Conservation (phyloP, 2,888 invertebrate genomes). For the Neoaliturus tenellus region DNA sequence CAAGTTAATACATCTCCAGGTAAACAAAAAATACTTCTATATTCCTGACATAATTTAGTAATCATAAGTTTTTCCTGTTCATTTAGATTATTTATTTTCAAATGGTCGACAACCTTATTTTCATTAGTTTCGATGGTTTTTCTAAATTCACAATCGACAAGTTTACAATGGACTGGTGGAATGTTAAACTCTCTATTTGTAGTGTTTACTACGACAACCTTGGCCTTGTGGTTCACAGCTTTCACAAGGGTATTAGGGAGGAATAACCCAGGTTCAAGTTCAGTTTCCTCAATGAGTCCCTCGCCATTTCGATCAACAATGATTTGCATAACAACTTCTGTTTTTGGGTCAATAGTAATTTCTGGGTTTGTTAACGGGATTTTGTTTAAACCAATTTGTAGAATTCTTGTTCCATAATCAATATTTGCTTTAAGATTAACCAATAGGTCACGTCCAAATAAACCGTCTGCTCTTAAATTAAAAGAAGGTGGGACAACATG, state of each 20-base stretch:
- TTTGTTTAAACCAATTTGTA: neutral
- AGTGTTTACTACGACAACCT: neutral
- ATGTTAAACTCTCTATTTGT: neutral
- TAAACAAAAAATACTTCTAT: neutral
- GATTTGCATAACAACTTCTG: neutral
- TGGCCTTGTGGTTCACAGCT: neutral
- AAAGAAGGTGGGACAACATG: neutral
- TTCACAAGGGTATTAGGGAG: neutral
- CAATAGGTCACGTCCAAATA: neutral
- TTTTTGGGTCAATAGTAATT: neutral
- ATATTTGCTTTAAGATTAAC: neutral
- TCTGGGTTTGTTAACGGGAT: neutral
- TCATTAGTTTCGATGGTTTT: neutral
- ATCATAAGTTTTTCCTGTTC: neutral
- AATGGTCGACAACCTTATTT: neutral
- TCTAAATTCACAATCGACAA: neutral
- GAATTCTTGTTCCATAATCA: neutral
- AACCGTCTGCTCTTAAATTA: neutral
- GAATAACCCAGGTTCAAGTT: conserved; percentile 24
- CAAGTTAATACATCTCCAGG: neutral
- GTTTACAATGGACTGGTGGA: neutral
- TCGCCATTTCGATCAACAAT: neutral
- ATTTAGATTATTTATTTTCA: neutral
- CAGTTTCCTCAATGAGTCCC: conserved; percentile 15
- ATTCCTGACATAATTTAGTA: neutral